Base-by-base conservation (phyloP, 2,797 vertebrate species). In the Carapus acus region DNA sequence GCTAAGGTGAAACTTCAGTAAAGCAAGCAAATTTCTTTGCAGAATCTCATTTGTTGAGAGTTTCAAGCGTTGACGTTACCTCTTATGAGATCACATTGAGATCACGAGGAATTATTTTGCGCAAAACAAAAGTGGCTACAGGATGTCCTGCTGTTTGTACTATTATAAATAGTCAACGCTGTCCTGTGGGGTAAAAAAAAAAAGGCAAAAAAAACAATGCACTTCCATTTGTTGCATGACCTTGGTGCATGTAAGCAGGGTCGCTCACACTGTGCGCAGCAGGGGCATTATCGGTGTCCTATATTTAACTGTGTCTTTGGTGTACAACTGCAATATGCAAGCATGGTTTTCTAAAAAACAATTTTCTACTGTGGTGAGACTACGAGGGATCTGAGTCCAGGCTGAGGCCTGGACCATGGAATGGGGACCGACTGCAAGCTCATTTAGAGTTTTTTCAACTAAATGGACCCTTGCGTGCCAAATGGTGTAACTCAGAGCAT, bases 1-100 rank as follows among this genome's bases (percentile, higher is more conserved):
- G 51, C 8, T 60, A 67, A 69, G 66, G 63, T 42, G 24, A 34
- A 44, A 46, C 47, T 62, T 62, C 56, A 56, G 49, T 23, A 31
- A 20, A 39, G 46, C 38, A 56, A 56, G 54, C 57, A 57, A 54
- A 67, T 70, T 47, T 11, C 23, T 58, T 71, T 50, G 64, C 14
- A 52, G 68, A 79, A 62, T 76, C 65, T 62, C 56, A 65, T 65
- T 60, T 65, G 46, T 65, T 54, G 50, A 53, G 52, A 65, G 46
- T 60, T 39, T 16, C 47, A 38, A 65, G 39, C 40, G 69, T 74
- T 73, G 65, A 63, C 58, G 48, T 69, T 57, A 46, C 34, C 61
- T 64, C 49, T 64, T 70, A 71, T 65, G 71, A 56, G 68, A 41
- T 46, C 40, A 49, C 34, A 38, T n/a, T n/a, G n/a, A n/a, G n/a